Base-by-base conservation (phyloP, 2,797 vertebrate genomes). In the Notolepis coatsorum region DNA sequence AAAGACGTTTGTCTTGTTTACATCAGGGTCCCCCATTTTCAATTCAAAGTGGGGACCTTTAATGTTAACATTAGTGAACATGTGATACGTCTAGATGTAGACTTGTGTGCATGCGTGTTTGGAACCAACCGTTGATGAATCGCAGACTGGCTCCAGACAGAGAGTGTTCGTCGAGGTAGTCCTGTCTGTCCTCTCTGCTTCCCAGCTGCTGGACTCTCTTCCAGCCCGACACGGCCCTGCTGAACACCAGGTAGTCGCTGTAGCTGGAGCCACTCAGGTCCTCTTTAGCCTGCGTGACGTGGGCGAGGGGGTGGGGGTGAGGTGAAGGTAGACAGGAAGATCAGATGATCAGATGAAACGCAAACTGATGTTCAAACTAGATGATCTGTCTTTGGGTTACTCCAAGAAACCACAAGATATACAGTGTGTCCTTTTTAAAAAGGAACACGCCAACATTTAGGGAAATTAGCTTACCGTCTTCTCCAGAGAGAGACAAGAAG, bases 241-340 rank as follows among this genome's bases (percentile, higher is more conserved):
- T 94, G 0, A 96, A 96, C 2, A 93, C 96, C 62, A 98, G 71
- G 78, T 96, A 96, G 75, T 99, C 98, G 0, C 98, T 98, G 79
- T 85, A 91, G 2, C 93, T 94, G 60, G 95, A 92, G 0, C 91
- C 89, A 42, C 93, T 94, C 79, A 99, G 86, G 18, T 75, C 17
- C 0, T 89, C 84, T 89, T 98, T 98, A 43, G 91, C 95, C 97
- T 99, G 77, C 5, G 4, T 6, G 56, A 0, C 0, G 0, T 0
- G 23, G 23, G 24, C 2, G 47, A 49, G 9, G 15, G 7, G 8
- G 5, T 5, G 5, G 7, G 7, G 10, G 7, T 25, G 39, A 57
- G n/a, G 18, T 2, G 4, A 13, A 15, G 7, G 43, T 18, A 21
- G 8, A 42, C 20, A 39, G 21, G 17, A 37, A n/a, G n/a, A n/a